Base-by-base conservation (phyloP, 2,113 vertebrate genomes). In the Gymnarchus niloticus region DNA sequence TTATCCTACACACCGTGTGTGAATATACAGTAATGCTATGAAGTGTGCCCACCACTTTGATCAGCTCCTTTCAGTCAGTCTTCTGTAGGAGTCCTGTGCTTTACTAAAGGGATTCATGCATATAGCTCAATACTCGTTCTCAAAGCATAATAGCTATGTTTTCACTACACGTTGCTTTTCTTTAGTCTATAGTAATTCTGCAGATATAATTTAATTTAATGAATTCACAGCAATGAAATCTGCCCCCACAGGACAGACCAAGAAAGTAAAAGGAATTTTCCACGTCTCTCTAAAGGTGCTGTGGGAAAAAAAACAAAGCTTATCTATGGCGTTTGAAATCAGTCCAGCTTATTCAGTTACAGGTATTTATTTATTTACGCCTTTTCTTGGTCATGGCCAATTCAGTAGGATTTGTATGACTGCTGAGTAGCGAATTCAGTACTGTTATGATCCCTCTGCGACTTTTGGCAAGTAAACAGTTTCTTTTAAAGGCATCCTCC, bases 331-430 rank as follows among this genome's bases (percentile, higher is more conserved):
- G 41, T 19, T 78, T 78, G 21, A 10, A 77, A 48, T 33, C 17
- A 9, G 3, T 46, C 76, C 44, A 78, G 76, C 44, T 46, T 41
- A 12, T 78, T 78, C n/a, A 78, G 33, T 48, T 41, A 7, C 46
- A 48, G 76, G 23, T 6, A 48, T 48, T 48, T 54, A 54, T 54
- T 78, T 76, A n/a, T 59, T 54, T 23, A n/a, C n/a, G n/a, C n/a
- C n/a, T 41, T 77, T 78, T 48, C 23, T 21, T 78, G 44, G 76
- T 48, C 44, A 46, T 78, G 76, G 76, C 19, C 46, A 21, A 78
- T 78, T 78, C 33, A 78, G 44, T 78, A 23, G 76, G 76, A 48
- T 78, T 48, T 78, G 76, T 41, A 78, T 37, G 23, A 78, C 76
- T 78, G 76, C 76, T 78, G 76, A 48, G 76, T n/a, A n/a, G n/a